Percentiles rank a stretch among this genome's conserved stretches.
Conservation (phyloP, 2,113 vertebrate genomes). For the Corythornis vintsioides region DNA sequence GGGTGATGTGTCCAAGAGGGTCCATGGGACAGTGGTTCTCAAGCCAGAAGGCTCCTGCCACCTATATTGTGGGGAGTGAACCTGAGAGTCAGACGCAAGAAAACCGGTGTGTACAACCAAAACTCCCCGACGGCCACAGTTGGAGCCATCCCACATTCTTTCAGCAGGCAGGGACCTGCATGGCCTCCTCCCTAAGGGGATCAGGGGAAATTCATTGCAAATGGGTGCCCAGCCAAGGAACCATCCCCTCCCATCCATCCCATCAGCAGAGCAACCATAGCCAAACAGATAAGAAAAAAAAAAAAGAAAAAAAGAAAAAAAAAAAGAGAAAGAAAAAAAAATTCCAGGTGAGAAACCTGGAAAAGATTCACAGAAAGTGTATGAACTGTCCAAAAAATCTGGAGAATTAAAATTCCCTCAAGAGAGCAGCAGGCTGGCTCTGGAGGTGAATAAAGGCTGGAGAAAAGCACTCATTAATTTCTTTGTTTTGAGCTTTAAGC, state of each 20-base stretch:
- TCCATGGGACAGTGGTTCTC: neutral
- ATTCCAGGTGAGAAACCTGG: constrained; percentile 1
- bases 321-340: neutral
- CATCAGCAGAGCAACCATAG: neutral
- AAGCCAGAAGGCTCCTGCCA: neutral
- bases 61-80: neutral
- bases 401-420: neutral
- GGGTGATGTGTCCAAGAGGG: neutral
- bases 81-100: neutral
- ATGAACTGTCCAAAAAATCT: neutral
- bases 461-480: neutral
- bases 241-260: constrained; percentile 30
- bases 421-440: neutral
- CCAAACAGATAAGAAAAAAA: neutral
- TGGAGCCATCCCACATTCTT: constrained; percentile 53
- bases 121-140: neutral
- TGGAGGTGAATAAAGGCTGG: neutral
- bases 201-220: constrained; percentile 30
- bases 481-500: neutral
- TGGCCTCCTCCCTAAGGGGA: constrained; percentile 30
- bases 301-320: neutral
- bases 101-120: neutral
- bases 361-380: constrained; percentile 28
- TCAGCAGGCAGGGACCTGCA: constrained; percentile 37
- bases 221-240: constrained; percentile 38